Evolutionary conservation across 2,113 vertebrate genomes (phyloP), one percentile per base, ranked within the genome.

Genomic region (Nanger granti): DNA sequence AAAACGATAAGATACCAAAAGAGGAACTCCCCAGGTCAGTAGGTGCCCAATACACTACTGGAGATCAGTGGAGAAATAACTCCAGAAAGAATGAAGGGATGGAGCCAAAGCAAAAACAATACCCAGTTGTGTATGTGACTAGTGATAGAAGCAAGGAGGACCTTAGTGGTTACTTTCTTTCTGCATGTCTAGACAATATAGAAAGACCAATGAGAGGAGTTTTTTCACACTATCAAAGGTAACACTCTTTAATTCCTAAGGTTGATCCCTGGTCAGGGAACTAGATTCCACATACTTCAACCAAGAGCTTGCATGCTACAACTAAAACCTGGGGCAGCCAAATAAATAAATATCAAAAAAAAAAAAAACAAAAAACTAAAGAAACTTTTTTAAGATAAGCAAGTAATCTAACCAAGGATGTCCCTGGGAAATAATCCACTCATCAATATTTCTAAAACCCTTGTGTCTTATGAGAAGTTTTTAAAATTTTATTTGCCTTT

Each of bases 391-490:
- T 79, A 93, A 96, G 41, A 89, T 55, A 92, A 9, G 57, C 22
- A 93, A 87, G n/a, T 57, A 66, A 8, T 95, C 22, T 93, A 95
- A 89, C 47, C 69, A 92, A 94, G 52, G 80, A 95, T 0, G 2
- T 14, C 41, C 18, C 64, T 88, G 37, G 64, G 80, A 95, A 94
- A 22, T 94, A 96, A 89, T 15, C 87, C 64, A 80, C 47, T 64
- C n/a, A 89, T 89, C 86, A 69, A 29, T 89, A 96, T 95, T 73
- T 80, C 9, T 84, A 64, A 95, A 96, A 88, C n/a, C 18, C 7
- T 37, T 64, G 9, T 96, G 26, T 87, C 49, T 52, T 83, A 29
- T 73, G 82, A 95, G n/a, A 94, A 14, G 15, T 44, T 94, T 80
- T 91, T 54, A 57, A 89, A 93, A 94, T 87, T 93, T 37, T 13